Evolutionary conservation across 2,888 invertebrate species (phyloP), one percentile per base, ranked within the genome.

Genomic region (Neria commutata): DNA sequence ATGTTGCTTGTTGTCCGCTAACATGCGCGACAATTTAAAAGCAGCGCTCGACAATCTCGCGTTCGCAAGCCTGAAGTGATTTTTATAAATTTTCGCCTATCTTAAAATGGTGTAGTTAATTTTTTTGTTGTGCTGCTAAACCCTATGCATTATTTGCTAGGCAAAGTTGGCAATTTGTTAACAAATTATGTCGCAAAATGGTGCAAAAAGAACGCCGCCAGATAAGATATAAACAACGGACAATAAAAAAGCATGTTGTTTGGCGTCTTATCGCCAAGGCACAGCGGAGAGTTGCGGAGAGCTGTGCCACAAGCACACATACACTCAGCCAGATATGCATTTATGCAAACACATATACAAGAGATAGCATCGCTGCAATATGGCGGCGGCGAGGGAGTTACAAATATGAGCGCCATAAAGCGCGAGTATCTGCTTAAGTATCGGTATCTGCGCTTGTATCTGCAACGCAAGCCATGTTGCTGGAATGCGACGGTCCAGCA

Each of bases 111-210:
- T n/a, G n/a, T n/a, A n/a, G n/a, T n/a, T n/a, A n/a, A n/a, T n/a
- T n/a, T n/a, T n/a, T n/a, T n/a, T n/a, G n/a, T n/a, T n/a, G n/a
- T n/a, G n/a, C n/a, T n/a, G n/a, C n/a, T n/a, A n/a, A n/a, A n/a
- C n/a, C n/a, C n/a, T n/a, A n/a, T n/a, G n/a, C n/a, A n/a, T n/a
- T n/a, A n/a, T n/a, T n/a, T 37, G 37, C 37, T n/a, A 37, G 37
- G 6, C 16, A 37, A 37, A 37, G 37, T 37, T 37, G 37, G 19
- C 42, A 42, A 42, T 42, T 42, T 42, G 42, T 42, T 19, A 19
- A 42, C 42, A 42, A 42, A 42, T 42, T 42, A 42, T 42, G 42
- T n/a, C n/a, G 42, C 42, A 42, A 42, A n/a, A 42, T 42, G 29
- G 29, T 8, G 37, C 8, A 37, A 37, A 37, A 37, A 42, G 21